phyloP scores from a whole-genome alignment of 2,888 invertebrate species.

The Neoascia interrupta region DNA sequence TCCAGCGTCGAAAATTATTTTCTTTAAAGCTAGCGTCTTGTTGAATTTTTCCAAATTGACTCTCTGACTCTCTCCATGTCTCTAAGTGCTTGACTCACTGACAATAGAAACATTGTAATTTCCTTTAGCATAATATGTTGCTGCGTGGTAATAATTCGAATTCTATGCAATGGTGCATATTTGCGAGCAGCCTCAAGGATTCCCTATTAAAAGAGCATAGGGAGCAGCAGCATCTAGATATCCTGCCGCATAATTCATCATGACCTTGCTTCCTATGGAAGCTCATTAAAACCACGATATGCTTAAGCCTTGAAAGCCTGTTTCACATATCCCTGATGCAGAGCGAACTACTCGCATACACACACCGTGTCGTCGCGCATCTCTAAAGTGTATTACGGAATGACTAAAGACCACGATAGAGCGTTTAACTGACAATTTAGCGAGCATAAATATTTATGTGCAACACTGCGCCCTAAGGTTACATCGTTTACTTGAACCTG shows the following conservation, averaged over 20 bases:
- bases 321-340: conserved; percentile 10
- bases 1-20: too few relatives aligned
- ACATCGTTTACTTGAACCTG: conserved; percentile 62
- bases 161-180: conserved; percentile 49
- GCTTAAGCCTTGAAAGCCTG: conserved; percentile 35
- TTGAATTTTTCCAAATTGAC: too few relatives aligned
- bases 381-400: conserved; percentile 47
- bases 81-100: too few relatives aligned
- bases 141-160: conserved; percentile 47
- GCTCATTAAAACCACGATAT: conserved; percentile 39
- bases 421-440: conserved; percentile 67
- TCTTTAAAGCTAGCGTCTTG: too few relatives aligned
- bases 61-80: too few relatives aligned
- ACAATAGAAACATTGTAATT: too few relatives aligned
- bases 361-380: conserved; percentile 26
- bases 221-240: background rate
- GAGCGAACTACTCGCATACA: background rate
- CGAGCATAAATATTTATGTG: conserved; percentile 66
- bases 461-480: conserved; percentile 63
- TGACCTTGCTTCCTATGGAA: conserved; percentile 49
- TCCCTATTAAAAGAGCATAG: background rate
- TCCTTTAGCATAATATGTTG: too few relatives aligned
- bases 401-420: conserved; percentile 61
- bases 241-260: conserved; percentile 37
- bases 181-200: conserved; percentile 41